phyloP scores from a whole-genome alignment of 2,797 vertebrate species.

The Eupleurogrammus muticus region DNA sequence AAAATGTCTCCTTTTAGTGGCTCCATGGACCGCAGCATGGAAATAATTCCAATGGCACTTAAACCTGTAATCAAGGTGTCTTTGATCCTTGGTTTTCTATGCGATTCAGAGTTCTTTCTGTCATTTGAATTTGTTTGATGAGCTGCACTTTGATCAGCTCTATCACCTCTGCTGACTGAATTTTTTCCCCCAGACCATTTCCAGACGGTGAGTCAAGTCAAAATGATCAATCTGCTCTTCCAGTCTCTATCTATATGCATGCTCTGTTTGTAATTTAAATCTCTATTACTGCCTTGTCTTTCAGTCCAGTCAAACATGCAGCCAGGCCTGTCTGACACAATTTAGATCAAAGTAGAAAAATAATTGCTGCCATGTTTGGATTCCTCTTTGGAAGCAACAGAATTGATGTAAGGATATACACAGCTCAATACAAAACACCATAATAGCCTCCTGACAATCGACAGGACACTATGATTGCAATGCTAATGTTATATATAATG shows the following conservation, averaged over 20 bases:
- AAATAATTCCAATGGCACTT: constrained; percentile 1
- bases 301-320: constrained; percentile 5
- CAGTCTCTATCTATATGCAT: background rate
- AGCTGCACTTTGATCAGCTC: constrained; percentile 37
- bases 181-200: constrained; percentile 26
- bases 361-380: constrained; percentile 17
- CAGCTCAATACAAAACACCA: background rate
- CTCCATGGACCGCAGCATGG: background rate
- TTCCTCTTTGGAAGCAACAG: constrained; percentile 10
- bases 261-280: constrained; percentile 22
- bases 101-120: constrained; percentile 15
- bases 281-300: background rate
- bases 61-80: constrained; percentile 28
- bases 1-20: no score
- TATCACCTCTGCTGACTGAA: constrained; percentile 12
- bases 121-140: constrained; percentile 35
- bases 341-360: constrained; percentile 38
- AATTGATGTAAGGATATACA: background rate
- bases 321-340: background rate
- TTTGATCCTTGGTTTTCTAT: constrained; percentile 45
- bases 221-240: background rate
- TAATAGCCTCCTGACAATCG: background rate
- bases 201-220: constrained; percentile 16
- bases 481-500: background rate
- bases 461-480: background rate